A percentile compares a stretch with the other conserved stretches of the same genome.
These are phyloP conservation scores for Cromileptes altivelis DNA, from an alignment of 2,113 vertebrate species.

Conservation along the genomic window DNA sequence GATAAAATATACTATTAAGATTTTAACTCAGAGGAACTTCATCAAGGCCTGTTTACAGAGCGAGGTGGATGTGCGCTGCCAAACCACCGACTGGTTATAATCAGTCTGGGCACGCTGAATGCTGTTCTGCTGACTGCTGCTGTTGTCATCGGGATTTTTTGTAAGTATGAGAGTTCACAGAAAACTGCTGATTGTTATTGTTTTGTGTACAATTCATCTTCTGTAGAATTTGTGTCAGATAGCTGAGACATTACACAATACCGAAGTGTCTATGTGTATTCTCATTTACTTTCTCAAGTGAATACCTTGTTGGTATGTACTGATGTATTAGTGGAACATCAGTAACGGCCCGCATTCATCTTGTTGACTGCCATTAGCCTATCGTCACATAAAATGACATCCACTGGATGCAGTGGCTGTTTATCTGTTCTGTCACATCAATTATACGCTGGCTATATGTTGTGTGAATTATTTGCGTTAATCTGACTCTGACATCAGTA, in stretches of 20 bases:
- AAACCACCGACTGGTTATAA: slow-evolving; percentile 53
- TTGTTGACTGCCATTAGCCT: too few relatives aligned
- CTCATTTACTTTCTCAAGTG: neutral
- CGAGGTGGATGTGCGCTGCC: slow-evolving; percentile 35
- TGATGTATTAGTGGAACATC: too few relatives aligned
- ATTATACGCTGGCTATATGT: too few relatives aligned
- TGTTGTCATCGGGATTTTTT: slow-evolving; percentile 69
- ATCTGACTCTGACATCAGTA: too few relatives aligned
- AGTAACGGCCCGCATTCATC: too few relatives aligned
- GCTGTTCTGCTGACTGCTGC: slow-evolving; percentile 67
- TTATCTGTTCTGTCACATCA: too few relatives aligned
- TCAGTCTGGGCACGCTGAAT: slow-evolving; percentile 70
- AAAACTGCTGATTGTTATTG: neutral
- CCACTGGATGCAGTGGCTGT: too few relatives aligned
- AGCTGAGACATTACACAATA: neutral
- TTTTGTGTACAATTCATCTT: neutral
- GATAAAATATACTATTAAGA: neutral
- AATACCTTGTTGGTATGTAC: neutral
- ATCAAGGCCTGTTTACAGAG: slow-evolving; percentile 42
- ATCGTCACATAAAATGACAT: too few relatives aligned
- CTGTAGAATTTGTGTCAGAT: neutral
- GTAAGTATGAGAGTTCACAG: slow-evolving; percentile 58
- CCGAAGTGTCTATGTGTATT: neutral
- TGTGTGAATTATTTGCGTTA: too few relatives aligned
- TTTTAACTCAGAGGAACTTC: slow-evolving; percentile 22